Conservation (phyloP, 2,797 vertebrate species). For the Manis crassicaudata region DNA sequence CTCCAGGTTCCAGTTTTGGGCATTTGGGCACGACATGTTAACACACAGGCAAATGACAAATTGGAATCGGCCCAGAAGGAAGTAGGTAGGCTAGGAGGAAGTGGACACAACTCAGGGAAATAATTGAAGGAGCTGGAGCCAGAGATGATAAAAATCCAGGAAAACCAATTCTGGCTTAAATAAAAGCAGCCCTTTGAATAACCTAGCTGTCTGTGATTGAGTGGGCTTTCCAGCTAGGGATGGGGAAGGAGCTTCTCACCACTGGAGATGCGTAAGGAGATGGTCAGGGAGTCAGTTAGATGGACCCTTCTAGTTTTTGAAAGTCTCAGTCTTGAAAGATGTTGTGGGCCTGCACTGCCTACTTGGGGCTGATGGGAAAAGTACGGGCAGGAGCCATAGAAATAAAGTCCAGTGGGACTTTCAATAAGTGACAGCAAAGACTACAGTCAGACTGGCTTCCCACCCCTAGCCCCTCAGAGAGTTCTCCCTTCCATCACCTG, state of each 20-base stretch:
- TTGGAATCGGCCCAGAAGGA: conserved; percentile 1
- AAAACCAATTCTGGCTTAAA: background rate
- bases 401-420: background rate
- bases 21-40: background rate
- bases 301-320: conserved; percentile 30
- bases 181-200: conserved; percentile 19
- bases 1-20: background rate
- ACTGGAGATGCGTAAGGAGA: background rate
- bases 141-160: conserved; percentile 15
- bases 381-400: background rate
- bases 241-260: background rate
- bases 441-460: background rate
- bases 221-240: background rate
- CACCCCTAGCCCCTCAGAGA: background rate
- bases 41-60: conserved; percentile 43
- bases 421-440: conserved; percentile 9
- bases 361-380: background rate
- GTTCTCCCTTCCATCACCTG: background rate
- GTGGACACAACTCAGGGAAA: background rate
- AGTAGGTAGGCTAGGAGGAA: conserved; percentile 13
- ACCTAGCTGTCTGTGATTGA: background rate
- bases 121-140: background rate
- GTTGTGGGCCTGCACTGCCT: background rate
- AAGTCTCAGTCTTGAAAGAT: conserved; percentile 13
- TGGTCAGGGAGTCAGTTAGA: background rate